Conservation (phyloP, 1,140 invertebrate species). For the Drosophila watanabei region DNA sequence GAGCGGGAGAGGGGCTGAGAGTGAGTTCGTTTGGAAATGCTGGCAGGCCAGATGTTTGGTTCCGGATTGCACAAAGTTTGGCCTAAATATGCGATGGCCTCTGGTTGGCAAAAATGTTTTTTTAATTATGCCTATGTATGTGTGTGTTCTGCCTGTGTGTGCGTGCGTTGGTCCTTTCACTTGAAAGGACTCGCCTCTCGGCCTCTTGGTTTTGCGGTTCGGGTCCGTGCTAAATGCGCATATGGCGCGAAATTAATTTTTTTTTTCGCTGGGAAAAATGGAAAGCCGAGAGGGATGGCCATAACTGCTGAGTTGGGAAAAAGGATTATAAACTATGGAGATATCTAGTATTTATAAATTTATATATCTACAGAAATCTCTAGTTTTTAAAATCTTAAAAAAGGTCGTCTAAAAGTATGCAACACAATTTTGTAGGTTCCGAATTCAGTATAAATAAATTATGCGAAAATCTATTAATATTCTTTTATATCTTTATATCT, state of each 20-base stretch:
- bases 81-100: slow-evolving; percentile 64
- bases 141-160: slow-evolving; percentile 10
- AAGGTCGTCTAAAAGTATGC: not conserved
- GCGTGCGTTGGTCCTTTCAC: slow-evolving; percentile 56
- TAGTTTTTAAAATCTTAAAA: not conserved
- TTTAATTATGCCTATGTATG: slow-evolving; percentile 72
- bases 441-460: not conserved
- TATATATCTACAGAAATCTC: not conserved
- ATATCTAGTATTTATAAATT: not conserved
- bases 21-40: not conserved
- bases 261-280: slow-evolving; percentile 34
- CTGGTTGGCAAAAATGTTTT: slow-evolving; percentile 62
- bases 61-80: slow-evolving; percentile 43
- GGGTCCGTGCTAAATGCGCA: slow-evolving; percentile 75
- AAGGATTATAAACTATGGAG: not conserved
- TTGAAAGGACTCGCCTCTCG: slow-evolving; percentile 54
- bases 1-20: not conserved
- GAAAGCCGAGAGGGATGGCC: slow-evolving; percentile 21
- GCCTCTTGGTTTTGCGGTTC: slow-evolving; percentile 60
- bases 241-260: slow-evolving; percentile 79
- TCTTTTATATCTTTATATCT: not conserved
- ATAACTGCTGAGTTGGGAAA: not conserved
- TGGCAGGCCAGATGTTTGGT: slow-evolving; percentile 11
- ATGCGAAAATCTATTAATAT: not conserved
- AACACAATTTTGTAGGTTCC: not conserved